Percentiles rank a stretch among this genome's conserved stretches.
phyloP scores from a whole-genome alignment of 2,888 invertebrate species.

The Trichopoda pennipes region DNA sequence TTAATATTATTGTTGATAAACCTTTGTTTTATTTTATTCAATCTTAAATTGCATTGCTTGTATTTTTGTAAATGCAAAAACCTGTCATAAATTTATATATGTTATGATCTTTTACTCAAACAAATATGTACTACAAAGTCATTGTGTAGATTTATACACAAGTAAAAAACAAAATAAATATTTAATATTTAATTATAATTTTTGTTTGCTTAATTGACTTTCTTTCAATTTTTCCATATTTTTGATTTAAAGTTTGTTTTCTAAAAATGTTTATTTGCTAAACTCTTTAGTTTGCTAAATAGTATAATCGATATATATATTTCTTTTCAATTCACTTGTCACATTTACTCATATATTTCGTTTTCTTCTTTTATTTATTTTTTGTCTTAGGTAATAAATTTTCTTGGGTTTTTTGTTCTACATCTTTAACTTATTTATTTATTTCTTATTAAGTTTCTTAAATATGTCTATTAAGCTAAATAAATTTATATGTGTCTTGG shows the following conservation, averaged over 20 bases:
- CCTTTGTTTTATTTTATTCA: no score
- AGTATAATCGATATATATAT: conserved; percentile 18
- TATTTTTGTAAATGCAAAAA: no score
- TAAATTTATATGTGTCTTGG: conserved; percentile 70
- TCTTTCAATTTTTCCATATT: neutral
- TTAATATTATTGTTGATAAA: no score
- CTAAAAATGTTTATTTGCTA: conserved; percentile 4
- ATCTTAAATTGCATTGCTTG: no score
- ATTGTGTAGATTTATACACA: no score
- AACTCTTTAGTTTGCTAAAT: conserved; percentile 1
- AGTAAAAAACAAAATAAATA: no score
- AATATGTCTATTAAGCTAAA: conserved; percentile 71
- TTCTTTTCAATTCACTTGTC: conserved; percentile 20
- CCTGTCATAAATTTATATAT: neutral
- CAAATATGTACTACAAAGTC: no score
- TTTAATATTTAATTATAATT: conserved; percentile 13
- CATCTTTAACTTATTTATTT: conserved; percentile 14
- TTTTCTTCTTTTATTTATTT: no score
- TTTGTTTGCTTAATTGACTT: conserved; percentile 13
- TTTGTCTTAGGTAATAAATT: no score
- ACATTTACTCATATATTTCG: conserved; percentile 21
- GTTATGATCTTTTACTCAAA: neutral
- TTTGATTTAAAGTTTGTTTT: neutral
- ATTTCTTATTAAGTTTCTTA: conserved; percentile 36
- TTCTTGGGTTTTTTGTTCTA: conserved; percentile 1